phyloP scores from a whole-genome alignment of 2,113 vertebrate species.

The Zosterops japonicus region DNA sequence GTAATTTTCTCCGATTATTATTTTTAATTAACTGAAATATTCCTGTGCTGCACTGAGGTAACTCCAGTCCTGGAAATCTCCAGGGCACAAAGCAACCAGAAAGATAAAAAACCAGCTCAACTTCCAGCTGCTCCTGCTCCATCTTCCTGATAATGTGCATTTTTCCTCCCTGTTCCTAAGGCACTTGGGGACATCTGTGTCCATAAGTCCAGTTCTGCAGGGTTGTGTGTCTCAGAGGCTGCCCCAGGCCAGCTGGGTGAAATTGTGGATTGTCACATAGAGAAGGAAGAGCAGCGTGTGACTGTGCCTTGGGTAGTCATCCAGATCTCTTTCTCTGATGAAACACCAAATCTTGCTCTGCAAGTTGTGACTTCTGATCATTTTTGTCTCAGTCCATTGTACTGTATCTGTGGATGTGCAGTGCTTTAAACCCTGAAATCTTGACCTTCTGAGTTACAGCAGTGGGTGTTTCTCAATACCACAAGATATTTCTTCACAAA shows the following conservation, averaged over 20 bases:
- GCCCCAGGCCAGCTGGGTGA: background rate
- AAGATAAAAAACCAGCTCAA: background rate
- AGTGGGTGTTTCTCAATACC: background rate
- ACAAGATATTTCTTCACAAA: background rate
- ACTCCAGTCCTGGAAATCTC: background rate
- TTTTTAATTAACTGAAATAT: background rate
- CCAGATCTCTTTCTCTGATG: background rate
- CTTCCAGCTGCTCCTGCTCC: background rate
- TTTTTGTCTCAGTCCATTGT: background rate
- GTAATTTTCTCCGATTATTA: background rate
- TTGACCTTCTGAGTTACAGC: background rate
- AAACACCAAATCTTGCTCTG: background rate
- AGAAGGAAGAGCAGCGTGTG: rapidly evolving
- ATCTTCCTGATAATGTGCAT: background rate
- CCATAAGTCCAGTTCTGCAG: background rate
- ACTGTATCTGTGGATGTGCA: background rate
- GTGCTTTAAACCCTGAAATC: background rate
- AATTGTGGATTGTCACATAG: rapidly evolving
- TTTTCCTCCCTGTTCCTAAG: background rate
- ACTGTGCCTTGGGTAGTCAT: background rate
- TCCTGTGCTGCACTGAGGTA: background rate
- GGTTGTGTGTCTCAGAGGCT: background rate
- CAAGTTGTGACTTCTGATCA: background rate
- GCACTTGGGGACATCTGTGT: background rate
- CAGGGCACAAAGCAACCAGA: background rate